Base-by-base conservation (phyloP, 2,113 vertebrate genomes). In the Cephalophus harveyi region DNA sequence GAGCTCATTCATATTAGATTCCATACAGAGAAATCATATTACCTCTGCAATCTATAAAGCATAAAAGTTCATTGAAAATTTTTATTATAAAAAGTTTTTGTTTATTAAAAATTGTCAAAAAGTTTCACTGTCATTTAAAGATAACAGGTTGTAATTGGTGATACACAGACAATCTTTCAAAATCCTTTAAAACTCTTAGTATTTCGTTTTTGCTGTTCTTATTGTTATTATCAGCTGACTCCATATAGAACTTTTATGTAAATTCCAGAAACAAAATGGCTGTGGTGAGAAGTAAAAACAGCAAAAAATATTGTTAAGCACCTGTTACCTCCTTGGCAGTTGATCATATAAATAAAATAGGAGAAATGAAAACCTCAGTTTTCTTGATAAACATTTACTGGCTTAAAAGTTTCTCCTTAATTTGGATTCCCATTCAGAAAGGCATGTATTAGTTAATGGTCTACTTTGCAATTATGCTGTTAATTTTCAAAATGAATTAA, bases 381-480 rank as follows among this genome's bases (percentile, higher is more conserved):
- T 91, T 62, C 82, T 88, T 88, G 30, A 88, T 94, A 94, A 92
- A 96, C 97, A 94, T 92, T 97, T 92, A 94, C 52, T 92, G 7
- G 3, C 36, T 76, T 85, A 59, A 90, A 33, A 86, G 4, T 84
- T 84, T 96, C 21, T 33, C 67, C n/a, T 90, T 88, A 96, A 86
- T 97, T 87, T 96, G 15, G 7, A 55, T 95, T 94, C 23, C 46
- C 86, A 92, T 40, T 97, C 71, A 95, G 83, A 91, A 95, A 92
- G 8, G 87, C 67, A 25, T 54, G 2, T 82, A 14, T 74, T 98
- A 88, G 50, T 21, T 94, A 97, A 96, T 67, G 27, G 25, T 91
- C 85, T 94, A 30, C 10, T 91, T 93, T 57, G 71, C 25, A 95
- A 81, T 95, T 93, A 95, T 16, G 67, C 36, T 13, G 19, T 40